Evolutionary conservation across 1,140 invertebrate genomes (phyloP).

Genomic region (Probaryconus sp.): DNA sequence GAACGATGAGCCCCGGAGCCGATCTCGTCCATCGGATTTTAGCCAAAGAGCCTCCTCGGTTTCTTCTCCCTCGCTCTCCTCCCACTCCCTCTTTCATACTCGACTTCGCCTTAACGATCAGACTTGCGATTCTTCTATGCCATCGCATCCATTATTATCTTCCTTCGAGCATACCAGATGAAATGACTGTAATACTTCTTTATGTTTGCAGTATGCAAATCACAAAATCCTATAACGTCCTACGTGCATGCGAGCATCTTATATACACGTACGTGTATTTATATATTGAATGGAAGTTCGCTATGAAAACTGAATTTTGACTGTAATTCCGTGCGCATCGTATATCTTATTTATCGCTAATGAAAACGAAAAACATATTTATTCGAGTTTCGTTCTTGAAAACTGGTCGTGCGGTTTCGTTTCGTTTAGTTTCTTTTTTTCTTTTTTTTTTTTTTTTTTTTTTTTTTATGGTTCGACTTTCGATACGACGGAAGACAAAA

Average conservation of each 20-base stretch:
- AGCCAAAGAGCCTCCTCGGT: conserved; percentile 44
- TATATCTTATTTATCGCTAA: conserved; percentile 19
- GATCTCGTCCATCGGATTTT: conserved; percentile 58
- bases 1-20: conserved; percentile 75
- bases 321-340: too few species aligned
- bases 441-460: neutral
- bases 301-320: conserved; percentile 24
- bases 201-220: conserved; percentile 59
- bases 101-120: conserved; percentile 66
- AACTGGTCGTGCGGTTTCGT: conserved; percentile 5
- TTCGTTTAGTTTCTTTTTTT: neutral
- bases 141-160: conserved; percentile 70
- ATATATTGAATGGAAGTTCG: neutral
- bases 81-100: conserved; percentile 2
- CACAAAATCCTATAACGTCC: conserved; percentile 35
- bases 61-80: neutral
- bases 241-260: conserved; percentile 27
- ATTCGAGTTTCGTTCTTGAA: too few species aligned
- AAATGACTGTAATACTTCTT: conserved; percentile 60
- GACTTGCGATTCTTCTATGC: conserved; percentile 61
- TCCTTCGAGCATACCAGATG: conserved; percentile 55
- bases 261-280: conserved; percentile 27
- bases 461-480: neutral
- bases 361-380: neutral
- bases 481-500: conserved; percentile 5